These are phyloP conservation scores for Drosophila kanekoi DNA, from an alignment of 2,888 invertebrate genomes.

Conservation along the genomic window DNA sequence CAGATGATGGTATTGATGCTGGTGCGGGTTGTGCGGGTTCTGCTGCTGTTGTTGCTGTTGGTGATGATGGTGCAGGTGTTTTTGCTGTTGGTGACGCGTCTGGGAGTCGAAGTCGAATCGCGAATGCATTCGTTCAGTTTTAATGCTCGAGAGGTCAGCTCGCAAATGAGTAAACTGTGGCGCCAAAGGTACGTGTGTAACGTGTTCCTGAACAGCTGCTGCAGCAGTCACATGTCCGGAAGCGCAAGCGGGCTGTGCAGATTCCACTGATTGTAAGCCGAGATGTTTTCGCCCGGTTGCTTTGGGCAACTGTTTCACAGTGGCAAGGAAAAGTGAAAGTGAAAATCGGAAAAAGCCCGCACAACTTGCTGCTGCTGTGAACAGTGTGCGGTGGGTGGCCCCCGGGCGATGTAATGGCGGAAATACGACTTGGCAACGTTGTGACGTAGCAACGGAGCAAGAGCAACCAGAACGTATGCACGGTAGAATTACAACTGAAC, in stretches of 20 bases:
- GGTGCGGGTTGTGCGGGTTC: conserved; percentile 36
- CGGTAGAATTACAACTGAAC: conserved; percentile 86
- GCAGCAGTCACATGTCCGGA: conserved; percentile 41
- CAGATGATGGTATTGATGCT: conserved; percentile 49
- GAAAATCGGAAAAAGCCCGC: conserved; percentile 55
- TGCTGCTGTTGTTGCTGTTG: conserved; percentile 63
- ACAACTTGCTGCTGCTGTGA: conserved; percentile 17
- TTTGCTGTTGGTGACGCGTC: conserved; percentile 72
- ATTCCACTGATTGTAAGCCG: conserved; percentile 44
- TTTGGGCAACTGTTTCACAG: conserved; percentile 66
- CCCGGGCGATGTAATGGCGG: conserved; percentile 29
- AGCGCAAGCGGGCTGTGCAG: conserved; percentile 26
- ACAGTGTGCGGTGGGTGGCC: conserved; percentile 23
- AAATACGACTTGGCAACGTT: conserved; percentile 49
- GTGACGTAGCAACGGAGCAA: conserved; percentile 84
- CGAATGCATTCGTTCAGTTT: conserved; percentile 83
- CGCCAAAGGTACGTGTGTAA: conserved; percentile 4
- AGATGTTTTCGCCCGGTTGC: conserved; percentile 65
- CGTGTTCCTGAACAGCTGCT: conserved; percentile 31
- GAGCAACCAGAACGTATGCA: conserved; percentile 84
- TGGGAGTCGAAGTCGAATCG: conserved; percentile 80
- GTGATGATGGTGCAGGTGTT: conserved; percentile 61
- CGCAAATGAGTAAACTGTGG: conserved; percentile 37
- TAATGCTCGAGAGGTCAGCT: conserved; percentile 29
- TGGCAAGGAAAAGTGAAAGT: conserved; percentile 78